Evolutionary conservation across 2,888 invertebrate genomes (phyloP).

Genomic region (Nephrotoma guestfalica): DNA sequence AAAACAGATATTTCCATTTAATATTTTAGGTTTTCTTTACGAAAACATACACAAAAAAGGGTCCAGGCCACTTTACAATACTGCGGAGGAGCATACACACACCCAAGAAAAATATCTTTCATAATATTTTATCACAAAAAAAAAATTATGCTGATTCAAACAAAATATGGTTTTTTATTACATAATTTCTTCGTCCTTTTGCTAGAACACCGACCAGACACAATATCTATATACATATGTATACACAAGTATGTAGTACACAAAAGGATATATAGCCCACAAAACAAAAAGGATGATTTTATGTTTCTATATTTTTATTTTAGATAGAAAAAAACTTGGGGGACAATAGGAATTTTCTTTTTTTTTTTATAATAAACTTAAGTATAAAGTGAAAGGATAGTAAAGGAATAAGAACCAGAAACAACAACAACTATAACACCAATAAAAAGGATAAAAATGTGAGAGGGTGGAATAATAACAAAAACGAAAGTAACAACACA

Average conservation of each 20-base stretch:
- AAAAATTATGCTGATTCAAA: neutral
- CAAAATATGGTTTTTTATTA: neutral
- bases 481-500: neutral
- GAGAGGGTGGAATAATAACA: neutral
- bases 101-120: neutral
- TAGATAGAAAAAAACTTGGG: neutral
- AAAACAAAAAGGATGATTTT: conserved; percentile 3
- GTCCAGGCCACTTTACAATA: neutral
- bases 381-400: conserved; percentile 4
- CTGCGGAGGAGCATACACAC: neutral
- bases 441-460: neutral
- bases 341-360: conserved; percentile 1
- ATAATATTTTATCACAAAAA: neutral
- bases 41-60: neutral
- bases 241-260: neutral
- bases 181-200: neutral
- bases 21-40: neutral
- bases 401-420: neutral
- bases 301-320: neutral
- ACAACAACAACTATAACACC: neutral
- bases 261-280: neutral
- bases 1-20: neutral
- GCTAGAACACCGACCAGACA: neutral
- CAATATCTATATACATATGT: neutral
- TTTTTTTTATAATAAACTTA: neutral